Conservation (phyloP, 2,888 invertebrate genomes). For the Pyrrhopygopsis socrates region DNA sequence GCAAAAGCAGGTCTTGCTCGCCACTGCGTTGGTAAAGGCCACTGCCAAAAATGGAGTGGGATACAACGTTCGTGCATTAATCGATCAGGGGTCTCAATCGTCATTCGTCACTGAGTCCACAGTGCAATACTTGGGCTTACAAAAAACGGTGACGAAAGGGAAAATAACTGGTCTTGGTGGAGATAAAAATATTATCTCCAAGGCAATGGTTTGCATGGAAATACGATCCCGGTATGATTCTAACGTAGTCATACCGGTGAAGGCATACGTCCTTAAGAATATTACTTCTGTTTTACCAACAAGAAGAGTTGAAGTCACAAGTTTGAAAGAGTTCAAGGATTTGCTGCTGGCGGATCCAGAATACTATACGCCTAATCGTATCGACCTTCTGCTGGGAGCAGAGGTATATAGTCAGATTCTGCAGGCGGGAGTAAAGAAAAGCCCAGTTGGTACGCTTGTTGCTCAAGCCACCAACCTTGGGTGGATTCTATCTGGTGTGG, state of each 20-base stretch:
- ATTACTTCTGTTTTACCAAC: constrained; percentile 20
- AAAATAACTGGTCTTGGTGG: constrained; percentile 34
- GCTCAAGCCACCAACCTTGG: constrained; percentile 29
- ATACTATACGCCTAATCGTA: constrained; percentile 70
- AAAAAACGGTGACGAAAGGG: constrained; percentile 28
- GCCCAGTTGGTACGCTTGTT: neutral
- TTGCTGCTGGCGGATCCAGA: constrained; percentile 58
- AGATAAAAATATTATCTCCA: neutral
- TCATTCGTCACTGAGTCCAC: constrained; percentile 79
- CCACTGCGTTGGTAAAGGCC: constrained; percentile 76
- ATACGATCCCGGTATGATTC: neutral
- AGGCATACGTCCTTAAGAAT: constrained; percentile 13
- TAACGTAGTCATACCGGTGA: constrained; percentile 10
- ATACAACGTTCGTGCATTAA: constrained; percentile 64
- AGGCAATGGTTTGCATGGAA: neutral
- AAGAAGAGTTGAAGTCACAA: neutral
- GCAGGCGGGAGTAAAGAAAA: constrained; percentile 57
- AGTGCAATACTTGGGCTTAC: constrained; percentile 62
- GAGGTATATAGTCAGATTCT: constrained; percentile 79
- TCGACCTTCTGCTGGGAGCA: constrained; percentile 79
- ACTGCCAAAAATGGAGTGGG: constrained; percentile 49
- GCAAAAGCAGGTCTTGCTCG: constrained; percentile 30
- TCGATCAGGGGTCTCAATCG: constrained; percentile 83
- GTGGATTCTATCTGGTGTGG: constrained; percentile 14
- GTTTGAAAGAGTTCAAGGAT: neutral